phyloP scores from a whole-genome alignment of 2,113 vertebrate species.

The Protomyctophum bolini region DNA sequence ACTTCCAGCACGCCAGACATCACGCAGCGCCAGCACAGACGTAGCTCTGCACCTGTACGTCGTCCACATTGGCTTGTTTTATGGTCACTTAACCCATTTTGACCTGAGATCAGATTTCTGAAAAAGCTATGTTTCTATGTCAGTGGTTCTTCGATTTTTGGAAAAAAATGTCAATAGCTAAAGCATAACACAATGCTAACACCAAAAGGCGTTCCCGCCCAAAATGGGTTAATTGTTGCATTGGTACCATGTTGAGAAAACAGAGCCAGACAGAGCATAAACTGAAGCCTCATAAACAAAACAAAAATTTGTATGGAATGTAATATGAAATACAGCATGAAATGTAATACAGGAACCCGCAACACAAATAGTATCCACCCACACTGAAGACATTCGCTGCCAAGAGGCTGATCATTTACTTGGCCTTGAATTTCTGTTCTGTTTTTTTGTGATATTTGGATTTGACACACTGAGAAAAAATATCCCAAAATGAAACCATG shows the following conservation, averaged over 20 bases:
- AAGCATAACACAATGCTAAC: no score
- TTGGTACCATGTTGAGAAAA: background rate
- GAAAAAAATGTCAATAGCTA: no score
- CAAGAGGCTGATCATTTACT: background rate
- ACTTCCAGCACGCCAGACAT: conserved; percentile 85
- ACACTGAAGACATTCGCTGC: background rate
- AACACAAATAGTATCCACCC: no score
- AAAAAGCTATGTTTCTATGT: no score
- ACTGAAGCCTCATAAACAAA: background rate
- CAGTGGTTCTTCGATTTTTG: no score
- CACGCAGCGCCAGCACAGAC: conserved; percentile 76
- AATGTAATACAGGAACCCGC: background rate
- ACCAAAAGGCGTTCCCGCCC: no score
- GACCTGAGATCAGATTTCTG: no score
- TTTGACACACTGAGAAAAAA: background rate
- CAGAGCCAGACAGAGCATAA: background rate
- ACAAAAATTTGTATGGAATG: background rate
- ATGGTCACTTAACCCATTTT: no score
- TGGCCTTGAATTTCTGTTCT: background rate
- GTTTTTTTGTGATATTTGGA: no score
- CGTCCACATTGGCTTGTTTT: no score
- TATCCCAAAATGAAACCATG: background rate
- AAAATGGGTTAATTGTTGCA: no score
- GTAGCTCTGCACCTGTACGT: conserved; percentile 85
- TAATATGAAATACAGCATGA: background rate